Base-by-base conservation (phyloP, 2,888 invertebrate genomes). In the Mesopsocus fuscifrons region DNA sequence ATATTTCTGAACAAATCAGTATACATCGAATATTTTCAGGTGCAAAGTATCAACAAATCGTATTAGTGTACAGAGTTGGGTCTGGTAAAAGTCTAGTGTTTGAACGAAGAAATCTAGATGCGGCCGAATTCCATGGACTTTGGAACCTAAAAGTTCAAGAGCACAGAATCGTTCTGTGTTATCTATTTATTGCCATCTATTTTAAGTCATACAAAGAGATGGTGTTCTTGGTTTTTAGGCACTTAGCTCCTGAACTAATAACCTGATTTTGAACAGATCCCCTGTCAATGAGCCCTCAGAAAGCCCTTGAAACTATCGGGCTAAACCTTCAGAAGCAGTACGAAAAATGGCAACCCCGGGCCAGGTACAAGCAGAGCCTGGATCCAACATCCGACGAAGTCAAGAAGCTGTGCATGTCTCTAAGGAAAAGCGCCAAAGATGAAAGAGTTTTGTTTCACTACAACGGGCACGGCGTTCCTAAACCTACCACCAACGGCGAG, bases 311-410 rank as follows among this genome's bases (percentile, higher is more conserved):
- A 62, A 74, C 75, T 42, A 92, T 98, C 47, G 95, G 94, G 1
- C 71, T 74, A 34, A 83, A 78, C 56, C 69, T 99, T 44, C 95
- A 97, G 62, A 77, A 83, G 54, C 95, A 97, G 59, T 99, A 99
- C 58, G 97, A 98, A 65, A 71, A 94, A 46, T 97, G 97, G 95
- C 98, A 99, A 60, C 95, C 97, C 5, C 68, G 95, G 40, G 97
- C 98, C 1, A 71, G 94, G 4, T 99, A 98, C 64, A 97, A 95
- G 67, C 89, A 89, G 60, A 85, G 87, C 34, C 71, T 94, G 43
- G 98, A 98, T 64, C 98, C 98, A 5, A 97, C 97, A 2, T 80
- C 88, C 2, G 98, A 99, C 31, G 97, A 98, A 64, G 89, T 98
- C 0, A 94, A 95, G 60, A 95, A 97, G 61, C 66, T 97, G 17